phyloP scores from a whole-genome alignment of 2,797 vertebrate genomes.

The Peromyscus eremicus region DNA sequence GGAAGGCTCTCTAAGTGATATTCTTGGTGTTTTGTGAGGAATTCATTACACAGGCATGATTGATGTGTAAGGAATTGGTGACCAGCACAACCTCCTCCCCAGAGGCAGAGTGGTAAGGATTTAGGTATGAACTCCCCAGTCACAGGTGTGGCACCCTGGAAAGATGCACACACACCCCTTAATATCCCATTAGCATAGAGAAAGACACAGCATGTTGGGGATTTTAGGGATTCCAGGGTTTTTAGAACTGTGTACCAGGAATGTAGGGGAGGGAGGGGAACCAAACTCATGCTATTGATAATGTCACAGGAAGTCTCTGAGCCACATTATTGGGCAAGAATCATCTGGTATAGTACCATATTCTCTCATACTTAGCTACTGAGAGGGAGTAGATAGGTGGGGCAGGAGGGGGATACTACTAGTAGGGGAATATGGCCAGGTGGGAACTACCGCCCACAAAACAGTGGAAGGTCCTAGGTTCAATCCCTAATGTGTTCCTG shows the following conservation, averaged over 20 bases:
- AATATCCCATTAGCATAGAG: neutral
- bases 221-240: neutral
- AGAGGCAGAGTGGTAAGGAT: neutral
- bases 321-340: neutral
- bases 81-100: neutral
- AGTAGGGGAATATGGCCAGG: fast-evolving
- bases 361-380: too few relatives aligned
- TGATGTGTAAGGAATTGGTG: neutral
- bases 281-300: neutral
- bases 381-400: neutral
- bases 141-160: too few relatives aligned
- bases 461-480: neutral
- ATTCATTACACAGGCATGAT: neutral
- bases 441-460: too few relatives aligned
- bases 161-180: neutral
- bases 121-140: neutral
- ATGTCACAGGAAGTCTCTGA: too few relatives aligned
- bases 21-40: neutral
- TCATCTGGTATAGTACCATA: neutral
- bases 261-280: neutral
- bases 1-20: neutral
- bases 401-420: fast-evolving
- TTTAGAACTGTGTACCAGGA: neutral
- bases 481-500: neutral
- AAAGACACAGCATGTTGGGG: neutral